Percentiles rank a stretch among this genome's conserved stretches.
Conservation (phyloP, 2,113 vertebrate species). For the Apus apus region DNA sequence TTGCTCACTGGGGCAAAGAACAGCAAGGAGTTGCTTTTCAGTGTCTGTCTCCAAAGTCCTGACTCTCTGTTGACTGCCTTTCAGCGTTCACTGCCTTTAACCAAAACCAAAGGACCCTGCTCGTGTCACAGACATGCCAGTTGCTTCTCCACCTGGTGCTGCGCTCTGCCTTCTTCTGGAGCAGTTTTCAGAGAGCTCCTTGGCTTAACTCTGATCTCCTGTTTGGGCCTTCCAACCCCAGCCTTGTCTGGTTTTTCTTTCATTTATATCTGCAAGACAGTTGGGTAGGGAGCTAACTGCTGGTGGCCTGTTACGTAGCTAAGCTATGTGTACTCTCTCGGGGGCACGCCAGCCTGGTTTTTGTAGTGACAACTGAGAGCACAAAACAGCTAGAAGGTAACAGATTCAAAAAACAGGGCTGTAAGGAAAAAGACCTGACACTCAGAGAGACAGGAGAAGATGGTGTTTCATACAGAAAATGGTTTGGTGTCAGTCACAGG, state of each 20-base stretch:
- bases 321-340: neutral
- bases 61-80: conserved; percentile 48
- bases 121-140: conserved; percentile 15
- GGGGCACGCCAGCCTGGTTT: neutral
- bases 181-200: conserved; percentile 13
- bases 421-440: neutral
- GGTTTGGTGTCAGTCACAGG: neutral
- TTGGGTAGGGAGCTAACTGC: neutral
- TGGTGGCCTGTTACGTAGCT: neutral
- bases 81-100: neutral
- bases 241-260: neutral
- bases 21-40: conserved; percentile 5
- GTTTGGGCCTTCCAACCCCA: neutral
- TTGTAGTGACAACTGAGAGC: neutral
- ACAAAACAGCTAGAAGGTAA: neutral
- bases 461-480: neutral
- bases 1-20: neutral
- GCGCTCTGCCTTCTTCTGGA: conserved; percentile 24
- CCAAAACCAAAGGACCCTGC: conserved; percentile 42
- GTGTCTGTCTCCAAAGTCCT: conserved; percentile 44
- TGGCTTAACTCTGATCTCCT: conserved; percentile 35
- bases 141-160: conserved; percentile 32
- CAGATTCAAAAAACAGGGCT: neutral
- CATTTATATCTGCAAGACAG: neutral
- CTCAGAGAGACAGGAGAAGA: neutral